These are phyloP conservation scores for Eulemur macaco DNA, from an alignment of 2,113 vertebrate genomes.

Conservation along the genomic window DNA sequence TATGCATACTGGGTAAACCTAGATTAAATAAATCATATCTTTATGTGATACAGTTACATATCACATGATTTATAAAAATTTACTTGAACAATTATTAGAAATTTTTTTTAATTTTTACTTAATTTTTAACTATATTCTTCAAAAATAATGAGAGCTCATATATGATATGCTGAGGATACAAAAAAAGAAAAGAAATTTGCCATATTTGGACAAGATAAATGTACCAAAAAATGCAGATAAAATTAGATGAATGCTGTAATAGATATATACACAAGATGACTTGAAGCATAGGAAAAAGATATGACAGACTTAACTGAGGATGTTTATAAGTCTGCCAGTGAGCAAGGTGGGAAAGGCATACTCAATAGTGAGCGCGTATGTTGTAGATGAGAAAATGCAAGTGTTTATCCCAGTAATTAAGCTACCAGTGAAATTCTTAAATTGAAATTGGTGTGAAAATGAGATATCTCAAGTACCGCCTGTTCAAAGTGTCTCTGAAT, in stretches of 20 bases:
- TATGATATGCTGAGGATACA: not conserved
- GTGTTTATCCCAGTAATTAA: not conserved
- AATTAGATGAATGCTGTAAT: not conserved
- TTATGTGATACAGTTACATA: not conserved
- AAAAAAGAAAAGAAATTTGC: not conserved
- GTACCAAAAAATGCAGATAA: not conserved
- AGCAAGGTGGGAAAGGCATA: not conserved
- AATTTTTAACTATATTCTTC: not conserved
- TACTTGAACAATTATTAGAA: not conserved
- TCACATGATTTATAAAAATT: not conserved
- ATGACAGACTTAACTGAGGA: not conserved
- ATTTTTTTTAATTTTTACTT: too few species aligned
- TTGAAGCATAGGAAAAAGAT: not conserved
- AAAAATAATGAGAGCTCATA: not conserved
- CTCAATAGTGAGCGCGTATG: not conserved
- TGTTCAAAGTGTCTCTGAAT: conserved; percentile 25
- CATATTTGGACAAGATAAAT: not conserved
- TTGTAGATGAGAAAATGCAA: not conserved
- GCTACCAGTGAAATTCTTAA: not conserved
- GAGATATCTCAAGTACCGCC: not conserved
- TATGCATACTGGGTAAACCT: not conserved
- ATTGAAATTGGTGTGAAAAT: conserved; percentile 3
- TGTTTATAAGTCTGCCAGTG: not conserved
- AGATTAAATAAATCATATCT: not conserved
- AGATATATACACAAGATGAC: not conserved